Evolutionary conservation across 2,113 vertebrate genomes (phyloP), one percentile per base, ranked within the genome.

Genomic region (Vireo altiloquus): DNA sequence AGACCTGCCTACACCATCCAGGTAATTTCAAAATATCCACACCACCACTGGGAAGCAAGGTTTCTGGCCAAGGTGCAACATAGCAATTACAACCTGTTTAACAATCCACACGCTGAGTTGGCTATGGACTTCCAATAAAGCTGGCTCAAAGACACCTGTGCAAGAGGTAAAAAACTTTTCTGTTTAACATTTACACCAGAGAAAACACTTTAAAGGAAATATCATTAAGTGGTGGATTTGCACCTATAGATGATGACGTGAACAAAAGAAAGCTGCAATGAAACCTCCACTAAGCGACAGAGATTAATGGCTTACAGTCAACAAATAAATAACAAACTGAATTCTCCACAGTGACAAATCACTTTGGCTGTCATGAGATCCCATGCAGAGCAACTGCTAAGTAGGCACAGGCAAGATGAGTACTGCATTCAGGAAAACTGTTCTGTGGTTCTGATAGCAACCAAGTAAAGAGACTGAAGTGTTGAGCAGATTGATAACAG

Each of bases 101-200:
- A 82, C 8, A 54, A 24, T 33, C 31, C 19, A 16, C 12, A 24
- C 0, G 1, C 16, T 0, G 7, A 24, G 14, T 53, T 13, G 27
- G 47, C 22, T 28, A 33, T 10, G 31, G 11, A 23, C 19, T 70
- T 33, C 25, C 33, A 85, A 25, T n/a, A 72, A n/a, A 64, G 11
- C 39, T 68, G 3, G 1, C 25, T 87, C 72, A 60, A 85, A 87
- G 64, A 61, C 7, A 46, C 69, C 44, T 71, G 19, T 56, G 21
- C 49, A 89, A 69, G 54, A 86, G 39, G 39, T 10, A 52, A 85
- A 65, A 74, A 25, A 21, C 11, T 35, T 75, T 82, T 61, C 23
- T n/a, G 12, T 31, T 6, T 24, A 80, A 50, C 22, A 16, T 77
- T 82, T 65, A 84, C 4, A 75, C 23, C 11, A 35, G 25, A 81